Evolutionary conservation across 2,113 vertebrate genomes (phyloP).

Genomic region (Bostrychus sinensis): DNA sequence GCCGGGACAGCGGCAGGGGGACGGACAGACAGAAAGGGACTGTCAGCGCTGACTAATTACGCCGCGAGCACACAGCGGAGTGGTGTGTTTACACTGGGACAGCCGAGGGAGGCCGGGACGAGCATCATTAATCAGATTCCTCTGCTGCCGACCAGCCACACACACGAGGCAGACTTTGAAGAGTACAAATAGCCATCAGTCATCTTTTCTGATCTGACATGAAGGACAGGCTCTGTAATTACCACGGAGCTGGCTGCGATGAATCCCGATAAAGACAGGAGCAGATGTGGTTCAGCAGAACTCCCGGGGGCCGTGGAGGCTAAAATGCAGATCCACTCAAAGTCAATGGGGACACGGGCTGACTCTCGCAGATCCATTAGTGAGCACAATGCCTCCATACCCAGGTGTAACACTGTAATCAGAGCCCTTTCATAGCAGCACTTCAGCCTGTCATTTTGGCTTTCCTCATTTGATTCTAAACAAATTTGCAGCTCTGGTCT

Average conservation of each 20-base stretch:
- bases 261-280: slow-evolving; percentile 63
- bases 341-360: slow-evolving; percentile 46
- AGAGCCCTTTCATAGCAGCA: not conserved
- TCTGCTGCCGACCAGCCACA: slow-evolving; percentile 45
- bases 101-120: slow-evolving; percentile 63
- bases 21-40: slow-evolving; percentile 54
- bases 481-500: slow-evolving; percentile 1
- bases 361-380: slow-evolving; percentile 47
- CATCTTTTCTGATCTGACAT: slow-evolving; percentile 69
- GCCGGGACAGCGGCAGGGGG: slow-evolving; percentile 32
- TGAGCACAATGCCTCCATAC: slow-evolving; percentile 12
- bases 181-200: slow-evolving; percentile 70
- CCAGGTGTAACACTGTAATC: not conserved
- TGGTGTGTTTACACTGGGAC: slow-evolving; percentile 75
- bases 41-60: slow-evolving; percentile 77
- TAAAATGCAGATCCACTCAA: slow-evolving; percentile 32
- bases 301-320: slow-evolving; percentile 37
- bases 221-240: slow-evolving; percentile 65
- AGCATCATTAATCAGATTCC: slow-evolving; percentile 74
- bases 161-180: slow-evolving; percentile 36
- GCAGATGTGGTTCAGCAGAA: slow-evolving; percentile 60
- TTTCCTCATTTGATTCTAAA: not conserved
- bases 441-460: not conserved
- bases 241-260: slow-evolving; percentile 57
- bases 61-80: slow-evolving; percentile 70